Evolutionary conservation across 2,113 vertebrate species (phyloP).

Genomic region (Plectropomus leopardus): DNA sequence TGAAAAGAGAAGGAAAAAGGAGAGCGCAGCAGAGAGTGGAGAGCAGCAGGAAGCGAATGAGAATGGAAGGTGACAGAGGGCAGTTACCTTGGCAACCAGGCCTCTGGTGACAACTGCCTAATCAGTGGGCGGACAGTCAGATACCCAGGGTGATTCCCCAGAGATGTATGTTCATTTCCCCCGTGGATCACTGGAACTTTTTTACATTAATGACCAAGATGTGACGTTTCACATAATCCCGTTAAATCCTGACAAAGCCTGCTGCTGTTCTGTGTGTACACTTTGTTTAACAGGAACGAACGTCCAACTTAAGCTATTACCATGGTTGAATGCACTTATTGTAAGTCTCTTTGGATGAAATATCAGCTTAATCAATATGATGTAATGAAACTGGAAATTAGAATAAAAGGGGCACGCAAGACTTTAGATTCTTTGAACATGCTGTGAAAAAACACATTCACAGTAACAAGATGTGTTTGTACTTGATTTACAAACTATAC

Average conservation of each 20-base stretch:
- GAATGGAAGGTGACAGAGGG: conserved; percentile 69
- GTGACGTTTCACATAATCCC: conserved; percentile 28
- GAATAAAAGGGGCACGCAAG: not conserved
- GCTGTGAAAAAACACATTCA: not conserved
- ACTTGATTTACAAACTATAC: not conserved
- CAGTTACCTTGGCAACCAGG: conserved; percentile 78
- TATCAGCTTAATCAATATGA: no score
- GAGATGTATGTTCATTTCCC: conserved; percentile 52
- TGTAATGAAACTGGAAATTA: not conserved
- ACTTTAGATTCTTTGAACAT: not conserved
- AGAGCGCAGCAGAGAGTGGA: conserved; percentile 49
- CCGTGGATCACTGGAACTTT: conserved; percentile 37
- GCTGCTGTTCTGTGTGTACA: not conserved
- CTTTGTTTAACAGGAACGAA: not conserved
- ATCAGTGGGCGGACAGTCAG: conserved; percentile 74
- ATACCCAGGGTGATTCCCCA: conserved; percentile 62
- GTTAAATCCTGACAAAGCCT: not conserved
- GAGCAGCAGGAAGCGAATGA: conserved; percentile 59
- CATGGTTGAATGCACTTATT: no score
- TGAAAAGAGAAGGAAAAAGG: conserved; percentile 51
- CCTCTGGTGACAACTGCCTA: conserved; percentile 71
- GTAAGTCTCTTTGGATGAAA: no score
- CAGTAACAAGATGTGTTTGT: not conserved
- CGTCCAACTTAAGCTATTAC: no score
- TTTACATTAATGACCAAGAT: conserved; percentile 52